Base-by-base conservation (phyloP, 2,888 invertebrate genomes). In the Gonocerus acuteangulatus region DNA sequence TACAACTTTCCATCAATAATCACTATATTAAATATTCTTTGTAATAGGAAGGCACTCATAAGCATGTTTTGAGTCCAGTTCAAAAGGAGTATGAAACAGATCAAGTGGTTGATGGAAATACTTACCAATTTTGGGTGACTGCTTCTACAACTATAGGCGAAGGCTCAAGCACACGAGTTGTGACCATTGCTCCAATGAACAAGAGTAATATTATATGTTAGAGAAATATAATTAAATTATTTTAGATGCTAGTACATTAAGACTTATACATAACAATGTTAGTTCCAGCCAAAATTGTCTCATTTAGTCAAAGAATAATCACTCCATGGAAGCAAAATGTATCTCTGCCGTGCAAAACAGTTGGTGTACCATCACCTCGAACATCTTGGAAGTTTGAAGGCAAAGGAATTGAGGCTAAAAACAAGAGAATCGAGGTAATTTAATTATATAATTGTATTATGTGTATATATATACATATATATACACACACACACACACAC, bases 261-360 rank as follows among this genome's bases (percentile, higher is more conserved):
- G 27, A 9, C 27, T 27, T 49, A 16, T 52, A 27, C 27, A 27
- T 27, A 27, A 27, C 4, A 22, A n/a, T 15, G 15, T 23, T 73
- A 80, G 92, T 92, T 62, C 88, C 92, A 47, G 93, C 93, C 36
- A 80, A 85, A 73, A 92, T 95, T 72, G 88, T 91, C 2, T 92
- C 92, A 51, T 94, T 94, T 74, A 89, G 89, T 68, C 80, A 84
- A 65, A 81, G 82, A 68, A 82, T 87, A 66, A 80, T 86, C 23
- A 86, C 85, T 3, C 89, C 91, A 1, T 94, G 93, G 91, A 91
- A 92, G 70, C 87, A 88, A 72, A 86, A 89, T 69, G 82, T 93
- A 36, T 83, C 83, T 23, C 75, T 95, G 34, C 84, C 88, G 0
- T 95, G 95, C 71, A 83, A 85, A 68, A 85, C 87, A 72, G 92